Conservation (phyloP, 2,797 vertebrate genomes). For the Ciconia nigra region DNA sequence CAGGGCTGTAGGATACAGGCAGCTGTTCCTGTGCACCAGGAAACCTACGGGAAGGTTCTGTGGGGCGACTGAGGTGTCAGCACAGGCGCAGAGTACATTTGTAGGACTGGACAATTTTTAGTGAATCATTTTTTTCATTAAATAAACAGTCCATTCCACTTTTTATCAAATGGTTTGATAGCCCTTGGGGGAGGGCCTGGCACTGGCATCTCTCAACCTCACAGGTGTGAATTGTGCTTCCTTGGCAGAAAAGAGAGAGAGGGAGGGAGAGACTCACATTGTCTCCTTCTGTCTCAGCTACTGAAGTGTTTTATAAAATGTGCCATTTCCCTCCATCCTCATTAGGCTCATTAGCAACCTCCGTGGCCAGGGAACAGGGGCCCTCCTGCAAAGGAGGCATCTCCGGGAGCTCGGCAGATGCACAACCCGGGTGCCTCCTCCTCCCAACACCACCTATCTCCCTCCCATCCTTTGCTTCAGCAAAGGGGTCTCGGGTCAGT, state of each 20-base stretch:
- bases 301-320: neutral
- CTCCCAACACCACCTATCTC: neutral
- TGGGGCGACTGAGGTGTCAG: neutral
- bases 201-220: neutral
- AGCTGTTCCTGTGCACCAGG: neutral
- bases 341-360: neutral
- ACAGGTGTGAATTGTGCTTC: neutral
- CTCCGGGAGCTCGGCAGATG: neutral
- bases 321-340: neutral
- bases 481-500: neutral
- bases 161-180: neutral
- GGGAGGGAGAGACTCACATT: rapidly evolving
- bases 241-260: neutral
- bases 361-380: neutral
- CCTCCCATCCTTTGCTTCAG: neutral
- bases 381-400: neutral
- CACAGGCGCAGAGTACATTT: neutral
- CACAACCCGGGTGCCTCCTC: neutral
- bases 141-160: neutral
- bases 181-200: neutral
- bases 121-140: neutral
- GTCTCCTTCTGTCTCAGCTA: neutral
- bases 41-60: neutral
- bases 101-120: neutral
- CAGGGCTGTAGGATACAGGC: neutral